Percentiles rank a stretch among this genome's conserved stretches.
phyloP scores from a whole-genome alignment of 2,113 vertebrate genomes.

The Megatriorchis doriae region DNA sequence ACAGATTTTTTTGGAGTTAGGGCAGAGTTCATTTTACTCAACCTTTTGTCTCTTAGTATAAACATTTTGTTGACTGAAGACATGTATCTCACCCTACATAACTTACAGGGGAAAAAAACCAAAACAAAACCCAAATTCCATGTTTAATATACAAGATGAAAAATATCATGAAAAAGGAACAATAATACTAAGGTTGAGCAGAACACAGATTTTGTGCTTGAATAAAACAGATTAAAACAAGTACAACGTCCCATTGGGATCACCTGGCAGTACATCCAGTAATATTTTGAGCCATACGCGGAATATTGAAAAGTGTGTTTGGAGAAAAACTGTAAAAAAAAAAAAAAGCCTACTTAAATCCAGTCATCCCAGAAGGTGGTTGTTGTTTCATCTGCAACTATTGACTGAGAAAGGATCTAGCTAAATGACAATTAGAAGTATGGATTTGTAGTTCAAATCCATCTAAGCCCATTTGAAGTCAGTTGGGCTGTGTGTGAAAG shows the following conservation, averaged over 20 bases:
- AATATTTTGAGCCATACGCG: neutral
- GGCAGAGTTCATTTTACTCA: neutral
- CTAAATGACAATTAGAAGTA: neutral
- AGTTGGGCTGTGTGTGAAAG: neutral
- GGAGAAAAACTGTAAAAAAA: neutral
- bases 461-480: neutral
- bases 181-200: neutral
- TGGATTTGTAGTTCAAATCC: neutral
- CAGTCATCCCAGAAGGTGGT: neutral
- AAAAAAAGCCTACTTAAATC: neutral
- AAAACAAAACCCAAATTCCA: neutral
- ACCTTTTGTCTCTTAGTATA: neutral
- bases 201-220: neutral
- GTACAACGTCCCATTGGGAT: neutral
- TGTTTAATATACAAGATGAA: neutral
- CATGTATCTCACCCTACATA: neutral
- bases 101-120: neutral
- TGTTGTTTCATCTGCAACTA: neutral
- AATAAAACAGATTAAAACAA: neutral
- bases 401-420: neutral
- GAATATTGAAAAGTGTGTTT: neutral
- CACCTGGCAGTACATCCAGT: neutral
- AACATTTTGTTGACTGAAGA: neutral
- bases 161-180: neutral
- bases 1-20: neutral